These are phyloP conservation scores for Catostylus mosaicus DNA, from an alignment of 30 jellyfish, hydroid and myxozoan genomes.

Conservation along the genomic window DNA sequence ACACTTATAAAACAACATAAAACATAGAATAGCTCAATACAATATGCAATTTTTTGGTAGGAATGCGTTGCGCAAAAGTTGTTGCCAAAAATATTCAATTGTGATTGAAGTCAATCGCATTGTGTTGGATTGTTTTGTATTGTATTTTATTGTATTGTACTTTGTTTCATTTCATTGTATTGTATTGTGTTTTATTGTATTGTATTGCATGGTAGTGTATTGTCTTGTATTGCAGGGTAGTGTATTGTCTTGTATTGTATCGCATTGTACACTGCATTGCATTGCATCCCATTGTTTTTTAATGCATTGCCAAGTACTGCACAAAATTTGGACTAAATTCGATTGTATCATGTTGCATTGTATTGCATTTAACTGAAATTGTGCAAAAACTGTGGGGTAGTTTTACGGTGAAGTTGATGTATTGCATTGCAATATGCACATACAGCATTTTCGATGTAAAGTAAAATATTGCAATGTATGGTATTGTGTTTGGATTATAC, in stretches of 20 bases:
- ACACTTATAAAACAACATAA: not conserved
- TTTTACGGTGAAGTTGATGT: no score
- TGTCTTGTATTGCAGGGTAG: not conserved
- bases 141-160: no score
- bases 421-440: no score
- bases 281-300: not conserved
- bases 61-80: not conserved
- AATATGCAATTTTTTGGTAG: not conserved
- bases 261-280: not conserved
- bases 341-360: not conserved
- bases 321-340: not conserved
- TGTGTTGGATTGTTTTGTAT: no score
- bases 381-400: no score
- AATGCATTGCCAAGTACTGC: not conserved
- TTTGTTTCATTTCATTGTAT: not conserved
- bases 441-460: no score
- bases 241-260: not conserved
- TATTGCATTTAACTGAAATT: not conserved
- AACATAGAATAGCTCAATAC: not conserved
- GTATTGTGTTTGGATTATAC: no score
- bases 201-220: not conserved
- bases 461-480: no score
- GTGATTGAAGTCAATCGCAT: no score
- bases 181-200: not conserved
- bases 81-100: not conserved